Evolutionary conservation across 2,888 invertebrate genomes (phyloP).

Genomic region (Drosophila gaucha): DNA sequence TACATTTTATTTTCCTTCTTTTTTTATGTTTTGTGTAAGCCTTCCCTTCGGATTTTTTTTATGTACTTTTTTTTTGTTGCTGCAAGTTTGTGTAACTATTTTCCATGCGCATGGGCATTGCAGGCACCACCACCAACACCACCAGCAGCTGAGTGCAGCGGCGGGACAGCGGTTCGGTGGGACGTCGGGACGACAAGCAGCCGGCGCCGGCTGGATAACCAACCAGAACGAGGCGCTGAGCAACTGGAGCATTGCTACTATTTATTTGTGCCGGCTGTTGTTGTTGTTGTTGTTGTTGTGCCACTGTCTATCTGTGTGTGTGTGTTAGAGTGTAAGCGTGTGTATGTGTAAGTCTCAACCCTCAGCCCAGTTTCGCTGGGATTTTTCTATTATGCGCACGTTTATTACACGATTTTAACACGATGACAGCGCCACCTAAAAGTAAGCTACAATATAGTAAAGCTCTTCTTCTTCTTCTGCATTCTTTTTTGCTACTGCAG

Average conservation of each 20-base stretch:
- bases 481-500: constrained; percentile 6
- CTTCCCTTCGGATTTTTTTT: constrained; percentile 28
- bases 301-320: constrained; percentile 6
- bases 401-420: constrained; percentile 73
- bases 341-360: constrained; percentile 33
- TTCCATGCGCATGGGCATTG: constrained; percentile 79
- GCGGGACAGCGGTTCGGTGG: constrained; percentile 1
- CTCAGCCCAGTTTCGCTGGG: constrained; percentile 17
- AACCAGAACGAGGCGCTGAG: constrained; percentile 71
- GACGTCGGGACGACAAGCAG: constrained; percentile 24
- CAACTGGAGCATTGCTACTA: constrained; percentile 75
- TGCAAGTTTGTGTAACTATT: constrained; percentile 76
- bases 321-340: constrained; percentile 21
- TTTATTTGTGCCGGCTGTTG: constrained; percentile 66
- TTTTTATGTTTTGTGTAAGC: constrained; percentile 39
- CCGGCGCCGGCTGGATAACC: constrained; percentile 65
- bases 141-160: constrained; percentile 15
- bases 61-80: constrained; percentile 25
- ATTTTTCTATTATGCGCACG: constrained; percentile 79
- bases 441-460: constrained; percentile 50
- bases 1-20: constrained; percentile 45
- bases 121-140: constrained; percentile 66
- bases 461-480: constrained; percentile 8
- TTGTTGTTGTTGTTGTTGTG: constrained; percentile 9
- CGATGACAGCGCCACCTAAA: constrained; percentile 60